phyloP scores from a whole-genome alignment of 2,888 invertebrate genomes.

The Agrotis clavis region DNA sequence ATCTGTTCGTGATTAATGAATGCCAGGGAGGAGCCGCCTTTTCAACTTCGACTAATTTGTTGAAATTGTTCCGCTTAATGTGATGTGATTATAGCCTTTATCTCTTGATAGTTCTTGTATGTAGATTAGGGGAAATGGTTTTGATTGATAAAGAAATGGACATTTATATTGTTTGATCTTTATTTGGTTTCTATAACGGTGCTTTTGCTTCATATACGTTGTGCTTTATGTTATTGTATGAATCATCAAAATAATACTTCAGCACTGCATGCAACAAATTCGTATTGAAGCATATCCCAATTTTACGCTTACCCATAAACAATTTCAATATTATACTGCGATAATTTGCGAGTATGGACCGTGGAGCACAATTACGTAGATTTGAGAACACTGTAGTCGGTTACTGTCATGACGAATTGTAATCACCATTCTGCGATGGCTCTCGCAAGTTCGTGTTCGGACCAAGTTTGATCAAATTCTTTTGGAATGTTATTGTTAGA shows the following conservation, averaged over 20 bases:
- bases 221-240: constrained; percentile 18
- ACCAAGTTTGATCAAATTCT: constrained; percentile 62
- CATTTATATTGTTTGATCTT: constrained; percentile 1
- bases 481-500: constrained; percentile 43
- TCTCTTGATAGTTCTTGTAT: constrained; percentile 37
- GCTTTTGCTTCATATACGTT: constrained; percentile 19
- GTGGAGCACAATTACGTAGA: constrained; percentile 71
- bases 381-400: constrained; percentile 73
- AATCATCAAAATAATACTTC: constrained; percentile 36
- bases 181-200: constrained; percentile 8
- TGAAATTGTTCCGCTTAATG: constrained; percentile 51
- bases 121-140: constrained; percentile 37
- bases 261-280: constrained; percentile 54
- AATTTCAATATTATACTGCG: constrained; percentile 71
- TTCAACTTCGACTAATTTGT: constrained; percentile 60
- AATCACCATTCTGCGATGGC: constrained; percentile 76
- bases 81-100: constrained; percentile 41
- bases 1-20: constrained; percentile 61
- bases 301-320: constrained; percentile 64
- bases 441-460: constrained; percentile 69
- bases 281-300: constrained; percentile 66
- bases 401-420: constrained; percentile 82
- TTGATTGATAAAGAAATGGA: constrained; percentile 15
- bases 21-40: constrained; percentile 57
- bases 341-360: constrained; percentile 76